Conservation (phyloP, 1,140 invertebrate species). For the Helicoverpa armigera region DNA sequence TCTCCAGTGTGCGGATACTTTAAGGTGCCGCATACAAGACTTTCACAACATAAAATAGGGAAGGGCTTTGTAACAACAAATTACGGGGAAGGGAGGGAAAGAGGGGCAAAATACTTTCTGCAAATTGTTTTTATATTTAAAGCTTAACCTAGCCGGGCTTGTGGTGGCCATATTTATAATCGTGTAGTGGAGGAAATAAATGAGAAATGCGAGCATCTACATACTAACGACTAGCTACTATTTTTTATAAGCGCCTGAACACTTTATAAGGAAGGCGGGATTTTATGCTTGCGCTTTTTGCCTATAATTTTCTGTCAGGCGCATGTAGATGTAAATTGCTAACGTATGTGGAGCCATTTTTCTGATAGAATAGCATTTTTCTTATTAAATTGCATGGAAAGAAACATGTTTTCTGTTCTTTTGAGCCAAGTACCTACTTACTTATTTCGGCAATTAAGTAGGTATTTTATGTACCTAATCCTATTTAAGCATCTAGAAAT, state of each 20-base stretch:
- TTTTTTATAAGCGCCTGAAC: conserved; percentile 20
- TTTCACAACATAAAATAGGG: conserved; percentile 17
- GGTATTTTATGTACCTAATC: no score
- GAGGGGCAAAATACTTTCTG: conserved; percentile 22
- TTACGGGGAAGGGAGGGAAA: background rate
- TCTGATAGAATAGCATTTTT: no score
- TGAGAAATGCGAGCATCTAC: conserved; percentile 27
- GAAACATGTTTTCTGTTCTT: no score
- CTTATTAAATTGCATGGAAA: no score
- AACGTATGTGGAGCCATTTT: background rate
- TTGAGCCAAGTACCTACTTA: no score
- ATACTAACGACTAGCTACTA: conserved; percentile 25
- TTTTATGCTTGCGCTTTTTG: background rate
- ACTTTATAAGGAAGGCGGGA: conserved; percentile 1
- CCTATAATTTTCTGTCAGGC: conserved; percentile 1
- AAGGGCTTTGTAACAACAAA: conserved; percentile 33
- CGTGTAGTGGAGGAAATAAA: conserved; percentile 11
- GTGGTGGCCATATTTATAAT: conserved; percentile 24
- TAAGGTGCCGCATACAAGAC: conserved; percentile 8
- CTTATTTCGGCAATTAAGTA: no score
- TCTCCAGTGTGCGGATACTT: no score
- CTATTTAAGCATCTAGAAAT: no score
- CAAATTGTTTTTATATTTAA: conserved; percentile 39
- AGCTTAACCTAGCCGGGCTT: background rate
- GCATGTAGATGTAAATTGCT: background rate